These are phyloP conservation scores for Yponomeuta plumbellus DNA, from an alignment of 2,888 invertebrate species.

Conservation along the genomic window DNA sequence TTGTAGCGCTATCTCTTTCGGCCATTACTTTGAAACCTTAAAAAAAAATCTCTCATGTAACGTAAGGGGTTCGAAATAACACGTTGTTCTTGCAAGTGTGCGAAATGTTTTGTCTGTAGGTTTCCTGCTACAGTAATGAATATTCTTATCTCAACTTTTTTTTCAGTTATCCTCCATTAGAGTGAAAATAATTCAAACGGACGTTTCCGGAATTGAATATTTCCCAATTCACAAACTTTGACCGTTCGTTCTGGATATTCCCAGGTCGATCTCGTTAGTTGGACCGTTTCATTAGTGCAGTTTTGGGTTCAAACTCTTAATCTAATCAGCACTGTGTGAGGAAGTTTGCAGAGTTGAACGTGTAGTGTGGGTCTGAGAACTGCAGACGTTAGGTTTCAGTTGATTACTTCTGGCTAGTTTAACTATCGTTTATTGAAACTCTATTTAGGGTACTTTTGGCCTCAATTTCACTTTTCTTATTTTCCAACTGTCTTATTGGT, in stretches of 20 bases:
- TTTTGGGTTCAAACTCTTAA: slow-evolving; percentile 34
- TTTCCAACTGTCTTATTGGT: too few relatives aligned
- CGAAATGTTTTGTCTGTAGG: too few relatives aligned
- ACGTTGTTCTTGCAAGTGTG: too few relatives aligned
- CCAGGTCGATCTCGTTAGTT: slow-evolving; percentile 14
- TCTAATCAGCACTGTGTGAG: slow-evolving; percentile 44
- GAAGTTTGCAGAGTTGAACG: slow-evolving; percentile 35
- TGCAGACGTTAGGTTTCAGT: slow-evolving; percentile 32
- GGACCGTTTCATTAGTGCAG: slow-evolving; percentile 1
- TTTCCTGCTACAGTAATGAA: too few relatives aligned
- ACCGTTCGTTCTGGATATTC: slow-evolving; percentile 25
- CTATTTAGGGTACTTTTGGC: slow-evolving; percentile 23
- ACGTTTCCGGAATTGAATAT: slow-evolving; percentile 21
- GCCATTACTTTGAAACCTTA: too few relatives aligned
- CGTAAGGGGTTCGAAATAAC: too few relatives aligned
- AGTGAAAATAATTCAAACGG: not conserved
- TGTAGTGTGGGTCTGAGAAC: slow-evolving; percentile 28
- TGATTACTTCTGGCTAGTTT: slow-evolving; percentile 61
- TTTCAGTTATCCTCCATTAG: too few relatives aligned
- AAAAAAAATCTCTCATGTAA: too few relatives aligned
- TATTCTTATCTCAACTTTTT: too few relatives aligned
- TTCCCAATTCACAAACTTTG: slow-evolving; percentile 32
- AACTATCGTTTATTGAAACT: slow-evolving; percentile 46
- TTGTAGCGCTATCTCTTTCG: too few relatives aligned
- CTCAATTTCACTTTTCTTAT: not conserved